Conservation (phyloP, 2,797 vertebrate genomes). For the Zenarchopterus dispar region DNA sequence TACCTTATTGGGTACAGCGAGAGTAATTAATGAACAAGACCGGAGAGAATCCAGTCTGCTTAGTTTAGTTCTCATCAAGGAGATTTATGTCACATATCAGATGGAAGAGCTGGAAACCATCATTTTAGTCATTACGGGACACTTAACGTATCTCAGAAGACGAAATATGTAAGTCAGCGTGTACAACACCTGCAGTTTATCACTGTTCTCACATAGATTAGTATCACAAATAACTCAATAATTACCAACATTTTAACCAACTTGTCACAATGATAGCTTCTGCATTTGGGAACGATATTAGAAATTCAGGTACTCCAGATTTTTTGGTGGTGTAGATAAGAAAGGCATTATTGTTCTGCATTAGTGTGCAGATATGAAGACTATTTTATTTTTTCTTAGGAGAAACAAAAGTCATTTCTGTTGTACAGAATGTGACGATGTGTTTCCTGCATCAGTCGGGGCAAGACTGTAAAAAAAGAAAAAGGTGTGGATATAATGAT, state of each 20-base stretch:
- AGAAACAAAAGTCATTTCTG: not conserved
- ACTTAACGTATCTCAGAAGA: constrained; percentile 1
- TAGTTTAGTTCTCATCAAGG: constrained; percentile 12
- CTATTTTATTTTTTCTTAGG: not conserved
- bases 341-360: too few relatives aligned
- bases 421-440: constrained; percentile 3
- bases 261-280: not conserved
- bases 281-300: too few relatives aligned
- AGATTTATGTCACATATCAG: constrained; percentile 11
- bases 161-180: not conserved
- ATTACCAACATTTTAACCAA: not conserved
- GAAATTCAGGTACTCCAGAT: too few relatives aligned
- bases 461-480: not conserved
- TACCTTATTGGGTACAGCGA: not conserved
- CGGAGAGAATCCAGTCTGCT: not conserved
- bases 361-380: too few relatives aligned
- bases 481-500: constrained; percentile 2
- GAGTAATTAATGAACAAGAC: constrained; percentile 24
- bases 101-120: constrained; percentile 10
- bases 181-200: not conserved
- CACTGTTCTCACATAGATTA: constrained; percentile 4
- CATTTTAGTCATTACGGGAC: constrained; percentile 16
- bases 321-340: too few relatives aligned
- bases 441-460: constrained; percentile 17
- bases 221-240: constrained; percentile 1